These are phyloP conservation scores for Cremastobaeus sp. DNA, from an alignment of 2,888 invertebrate species.

Conservation along the genomic window DNA sequence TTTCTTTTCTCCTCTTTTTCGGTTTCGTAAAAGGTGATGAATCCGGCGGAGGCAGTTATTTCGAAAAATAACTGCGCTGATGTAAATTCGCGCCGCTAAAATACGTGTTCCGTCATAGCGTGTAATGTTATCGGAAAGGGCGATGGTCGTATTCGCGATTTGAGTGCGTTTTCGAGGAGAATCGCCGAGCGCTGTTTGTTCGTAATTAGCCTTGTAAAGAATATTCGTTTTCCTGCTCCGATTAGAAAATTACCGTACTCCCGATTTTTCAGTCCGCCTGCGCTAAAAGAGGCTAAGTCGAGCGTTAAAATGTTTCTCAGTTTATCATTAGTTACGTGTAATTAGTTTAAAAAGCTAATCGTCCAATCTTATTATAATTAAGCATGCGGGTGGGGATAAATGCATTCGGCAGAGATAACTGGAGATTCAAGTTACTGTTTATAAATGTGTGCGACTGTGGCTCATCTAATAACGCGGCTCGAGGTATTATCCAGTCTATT, in stretches of 20 bases:
- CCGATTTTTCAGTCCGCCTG: slow-evolving; percentile 7
- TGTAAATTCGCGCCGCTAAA: too few species aligned
- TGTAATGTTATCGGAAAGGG: too few species aligned
- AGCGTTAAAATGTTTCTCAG: slow-evolving; percentile 31
- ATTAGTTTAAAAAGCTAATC: slow-evolving; percentile 50
- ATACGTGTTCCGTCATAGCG: too few species aligned
- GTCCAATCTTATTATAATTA: slow-evolving; percentile 55
- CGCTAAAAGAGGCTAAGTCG: slow-evolving; percentile 24
- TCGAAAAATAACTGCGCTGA: too few species aligned
- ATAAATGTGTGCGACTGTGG: slow-evolving; percentile 47
- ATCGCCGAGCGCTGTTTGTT: too few species aligned
- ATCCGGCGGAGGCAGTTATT: too few species aligned
- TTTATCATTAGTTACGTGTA: slow-evolving; percentile 46
- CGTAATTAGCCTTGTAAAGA: too few species aligned
- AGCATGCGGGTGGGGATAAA: slow-evolving; percentile 40
- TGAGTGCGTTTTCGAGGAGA: too few species aligned
- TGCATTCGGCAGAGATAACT: slow-evolving; percentile 50
- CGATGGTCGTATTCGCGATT: too few species aligned
- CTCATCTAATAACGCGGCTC: slow-evolving; percentile 43
- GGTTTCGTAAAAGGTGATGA: too few species aligned
- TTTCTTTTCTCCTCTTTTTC: background rate
- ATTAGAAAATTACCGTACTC: slow-evolving; percentile 10
- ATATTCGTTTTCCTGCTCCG: too few species aligned
- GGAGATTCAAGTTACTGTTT: slow-evolving; percentile 54
- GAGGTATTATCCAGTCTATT: slow-evolving; percentile 48